Conservation (phyloP, 1,140 invertebrate species). For the Drosophila neocordata region DNA sequence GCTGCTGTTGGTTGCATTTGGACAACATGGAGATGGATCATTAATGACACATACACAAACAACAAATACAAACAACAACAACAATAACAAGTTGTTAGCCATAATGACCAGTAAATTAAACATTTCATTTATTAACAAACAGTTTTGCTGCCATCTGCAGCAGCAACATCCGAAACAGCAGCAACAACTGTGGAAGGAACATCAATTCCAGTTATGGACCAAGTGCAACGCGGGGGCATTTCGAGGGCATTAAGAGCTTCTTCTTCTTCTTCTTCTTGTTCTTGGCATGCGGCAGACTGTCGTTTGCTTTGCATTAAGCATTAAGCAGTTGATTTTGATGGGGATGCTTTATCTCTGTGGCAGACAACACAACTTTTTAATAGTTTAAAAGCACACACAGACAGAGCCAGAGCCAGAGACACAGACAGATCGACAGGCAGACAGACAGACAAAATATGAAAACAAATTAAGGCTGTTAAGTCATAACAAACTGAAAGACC, state of each 20-base stretch:
- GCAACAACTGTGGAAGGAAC: slow-evolving; percentile 27
- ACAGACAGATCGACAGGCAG: not conserved
- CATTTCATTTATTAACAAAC: slow-evolving; percentile 80
- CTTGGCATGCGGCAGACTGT: slow-evolving; percentile 17
- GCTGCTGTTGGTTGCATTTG: not conserved
- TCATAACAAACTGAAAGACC: slow-evolving; percentile 38
- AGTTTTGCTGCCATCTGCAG: slow-evolving; percentile 52
- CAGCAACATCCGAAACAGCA: slow-evolving; percentile 22
- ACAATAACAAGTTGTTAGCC: slow-evolving; percentile 43
- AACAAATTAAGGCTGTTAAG: slow-evolving; percentile 68
- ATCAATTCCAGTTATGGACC: slow-evolving; percentile 21
- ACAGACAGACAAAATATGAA: slow-evolving; percentile 41
- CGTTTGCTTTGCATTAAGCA: slow-evolving; percentile 66
- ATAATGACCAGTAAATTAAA: slow-evolving; percentile 76
- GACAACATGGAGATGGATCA: slow-evolving; percentile 26
- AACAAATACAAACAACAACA: slow-evolving; percentile 10
- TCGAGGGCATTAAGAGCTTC: slow-evolving; percentile 6
- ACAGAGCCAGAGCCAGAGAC: not conserved
- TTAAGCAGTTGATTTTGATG: slow-evolving; percentile 64
- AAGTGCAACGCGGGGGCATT: too few species aligned
- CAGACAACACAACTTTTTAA: slow-evolving; percentile 71
- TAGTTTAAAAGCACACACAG: slow-evolving; percentile 67
- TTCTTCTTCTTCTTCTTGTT: not conserved
- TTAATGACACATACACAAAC: slow-evolving; percentile 45
- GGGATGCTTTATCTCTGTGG: slow-evolving; percentile 40